These are phyloP conservation scores for Amphipyra berbera DNA, from an alignment of 2,888 invertebrate species.

Conservation along the genomic window DNA sequence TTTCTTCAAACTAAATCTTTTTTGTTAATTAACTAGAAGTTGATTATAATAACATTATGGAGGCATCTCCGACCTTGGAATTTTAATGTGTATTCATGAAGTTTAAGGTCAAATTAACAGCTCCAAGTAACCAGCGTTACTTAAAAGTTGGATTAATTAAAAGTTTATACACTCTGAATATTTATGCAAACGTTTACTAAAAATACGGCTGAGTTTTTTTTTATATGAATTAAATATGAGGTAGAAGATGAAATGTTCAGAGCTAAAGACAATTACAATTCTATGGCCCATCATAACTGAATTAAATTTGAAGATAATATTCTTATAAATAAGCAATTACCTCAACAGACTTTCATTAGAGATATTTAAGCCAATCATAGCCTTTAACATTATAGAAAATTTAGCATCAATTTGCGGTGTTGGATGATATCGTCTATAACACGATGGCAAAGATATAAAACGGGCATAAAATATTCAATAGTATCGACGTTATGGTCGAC, in stretches of 20 bases:
- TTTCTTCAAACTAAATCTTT: constrained; percentile 8
- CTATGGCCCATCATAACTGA: constrained; percentile 6
- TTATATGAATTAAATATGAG: constrained; percentile 8
- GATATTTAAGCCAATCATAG: constrained; percentile 44
- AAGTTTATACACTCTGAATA: constrained; percentile 21
- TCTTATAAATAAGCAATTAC: constrained; percentile 29
- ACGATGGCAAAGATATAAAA: constrained; percentile 49
- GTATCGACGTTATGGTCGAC: constrained; percentile 54
- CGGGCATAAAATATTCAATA: constrained; percentile 57
- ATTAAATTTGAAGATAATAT: constrained; percentile 19
- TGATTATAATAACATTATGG: constrained; percentile 48
- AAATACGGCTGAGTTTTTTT: constrained; percentile 19
- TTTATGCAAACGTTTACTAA: constrained; percentile 7
- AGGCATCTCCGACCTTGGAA: constrained; percentile 65
- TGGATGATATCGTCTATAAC: constrained; percentile 32
- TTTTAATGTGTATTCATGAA: constrained; percentile 59
- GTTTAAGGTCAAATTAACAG: constrained; percentile 66
- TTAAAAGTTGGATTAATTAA: constrained; percentile 39
- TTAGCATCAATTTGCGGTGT: constrained; percentile 49
- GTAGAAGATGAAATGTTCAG: neutral
- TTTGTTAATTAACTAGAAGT: constrained; percentile 46
- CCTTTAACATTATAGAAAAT: constrained; percentile 34
- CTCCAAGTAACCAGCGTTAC: constrained; percentile 27
- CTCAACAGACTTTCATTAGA: constrained; percentile 31
- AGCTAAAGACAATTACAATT: neutral